A percentile compares a stretch with the other conserved stretches of the same genome.
Evolutionary conservation across 2,888 invertebrate species (phyloP).

Genomic region (Pemphredon lugubris): DNA sequence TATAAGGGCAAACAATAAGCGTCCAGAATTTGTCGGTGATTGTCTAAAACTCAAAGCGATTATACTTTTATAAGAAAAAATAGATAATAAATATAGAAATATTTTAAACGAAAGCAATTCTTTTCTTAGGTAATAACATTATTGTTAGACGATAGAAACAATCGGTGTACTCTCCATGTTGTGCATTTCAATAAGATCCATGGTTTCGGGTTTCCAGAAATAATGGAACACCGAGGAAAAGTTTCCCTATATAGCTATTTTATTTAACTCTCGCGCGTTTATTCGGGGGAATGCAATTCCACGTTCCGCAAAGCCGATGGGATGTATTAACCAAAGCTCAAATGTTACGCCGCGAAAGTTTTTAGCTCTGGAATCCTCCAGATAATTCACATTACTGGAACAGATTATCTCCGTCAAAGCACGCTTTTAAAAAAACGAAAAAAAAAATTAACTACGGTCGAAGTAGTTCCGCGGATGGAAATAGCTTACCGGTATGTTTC

Average conservation of each 20-base stretch:
- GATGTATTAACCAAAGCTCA: constrained; percentile 42
- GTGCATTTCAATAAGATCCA: too few species aligned
- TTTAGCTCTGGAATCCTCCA: constrained; percentile 30
- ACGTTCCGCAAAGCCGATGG: constrained; percentile 34
- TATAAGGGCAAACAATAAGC: background rate
- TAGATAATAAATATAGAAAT: constrained; percentile 34
- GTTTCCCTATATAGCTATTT: constrained; percentile 38
- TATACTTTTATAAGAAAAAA: constrained; percentile 37
- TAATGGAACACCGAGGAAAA: constrained; percentile 37
- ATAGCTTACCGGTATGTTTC: too few species aligned
- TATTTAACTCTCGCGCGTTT: constrained; percentile 40
- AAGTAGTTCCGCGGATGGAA: too few species aligned
- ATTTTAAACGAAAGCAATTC: too few species aligned
- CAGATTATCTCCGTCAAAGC: constrained; percentile 36
- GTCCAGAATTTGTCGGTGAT: constrained; percentile 1
- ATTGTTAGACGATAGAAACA: too few species aligned
- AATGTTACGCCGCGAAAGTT: constrained; percentile 40
- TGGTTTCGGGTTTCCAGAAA: background rate
- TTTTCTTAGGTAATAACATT: too few species aligned
- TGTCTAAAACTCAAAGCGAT: constrained; percentile 5
- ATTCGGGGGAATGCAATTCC: constrained; percentile 52
- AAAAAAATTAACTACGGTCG: background rate
- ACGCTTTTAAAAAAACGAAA: background rate
- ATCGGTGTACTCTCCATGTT: too few species aligned
- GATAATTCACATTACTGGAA: constrained; percentile 45